Evolutionary conservation across 1,140 invertebrate genomes (phyloP).

Genomic region (Brachystomella parvula): DNA sequence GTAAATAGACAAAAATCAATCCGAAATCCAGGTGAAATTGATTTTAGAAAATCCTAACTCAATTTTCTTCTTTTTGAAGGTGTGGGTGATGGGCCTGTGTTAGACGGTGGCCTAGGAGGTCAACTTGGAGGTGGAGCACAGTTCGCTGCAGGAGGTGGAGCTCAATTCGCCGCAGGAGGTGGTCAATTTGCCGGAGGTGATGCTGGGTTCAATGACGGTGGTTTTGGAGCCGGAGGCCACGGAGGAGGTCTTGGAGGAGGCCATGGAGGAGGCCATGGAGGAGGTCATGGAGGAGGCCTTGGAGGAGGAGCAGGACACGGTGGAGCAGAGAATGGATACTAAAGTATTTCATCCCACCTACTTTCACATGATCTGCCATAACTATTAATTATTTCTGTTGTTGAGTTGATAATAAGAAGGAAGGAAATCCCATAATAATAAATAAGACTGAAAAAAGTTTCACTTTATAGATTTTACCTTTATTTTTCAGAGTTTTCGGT

Average conservation of each 20-base stretch:
- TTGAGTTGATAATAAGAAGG: not conserved
- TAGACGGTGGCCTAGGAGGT: constrained; percentile 9
- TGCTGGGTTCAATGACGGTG: not conserved
- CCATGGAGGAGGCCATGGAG: not conserved
- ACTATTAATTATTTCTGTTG: not conserved
- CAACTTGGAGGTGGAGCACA: not conserved
- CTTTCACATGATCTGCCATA: not conserved
- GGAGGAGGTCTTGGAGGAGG: not conserved
- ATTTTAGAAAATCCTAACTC: not conserved
- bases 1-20: not conserved
- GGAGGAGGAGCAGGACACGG: not conserved
- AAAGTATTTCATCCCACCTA: not conserved
- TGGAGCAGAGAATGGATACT: not conserved
- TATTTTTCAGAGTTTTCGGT: no score
- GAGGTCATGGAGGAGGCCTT: not conserved
- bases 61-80: not conserved
- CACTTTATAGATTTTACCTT: no score
- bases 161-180: not conserved
- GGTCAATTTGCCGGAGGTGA: not conserved
- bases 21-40: no score
- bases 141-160: not conserved
- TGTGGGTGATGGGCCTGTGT: constrained; percentile 1
- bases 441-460: not conserved
- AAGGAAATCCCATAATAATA: not conserved
- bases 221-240: not conserved